These are phyloP conservation scores for Formica selysi DNA, from an alignment of 1,140 invertebrate genomes.

Conservation along the genomic window DNA sequence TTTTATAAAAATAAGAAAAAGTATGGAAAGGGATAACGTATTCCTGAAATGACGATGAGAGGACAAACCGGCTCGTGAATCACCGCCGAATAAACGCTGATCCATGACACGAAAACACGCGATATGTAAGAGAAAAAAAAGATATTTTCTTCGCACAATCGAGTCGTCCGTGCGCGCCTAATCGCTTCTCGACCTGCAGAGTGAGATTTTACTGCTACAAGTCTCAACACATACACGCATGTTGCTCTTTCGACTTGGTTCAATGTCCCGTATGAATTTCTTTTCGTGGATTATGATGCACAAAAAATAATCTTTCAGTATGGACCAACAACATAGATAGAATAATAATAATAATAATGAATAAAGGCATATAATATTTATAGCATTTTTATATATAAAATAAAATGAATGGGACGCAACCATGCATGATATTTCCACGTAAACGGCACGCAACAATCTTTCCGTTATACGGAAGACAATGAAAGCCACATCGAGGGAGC, in stretches of 20 bases:
- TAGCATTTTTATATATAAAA: neutral
- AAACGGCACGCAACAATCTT: slow-evolving; percentile 40
- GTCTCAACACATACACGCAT: neutral
- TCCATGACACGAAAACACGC: neutral
- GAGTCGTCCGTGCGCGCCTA: slow-evolving; percentile 64
- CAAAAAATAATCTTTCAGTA: neutral
- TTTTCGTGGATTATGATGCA: neutral
- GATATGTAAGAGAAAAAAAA: slow-evolving; percentile 21
- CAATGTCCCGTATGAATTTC: slow-evolving; percentile 11
- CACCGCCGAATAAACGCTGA: slow-evolving; percentile 46
- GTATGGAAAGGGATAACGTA: slow-evolving; percentile 5
- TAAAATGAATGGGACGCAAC: neutral
- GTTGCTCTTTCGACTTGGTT: neutral
- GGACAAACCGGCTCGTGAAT: slow-evolving; percentile 52
- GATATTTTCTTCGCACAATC: slow-evolving; percentile 57
- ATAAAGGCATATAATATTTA: neutral
- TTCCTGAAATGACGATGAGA: slow-evolving; percentile 1
- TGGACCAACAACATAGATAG: neutral
- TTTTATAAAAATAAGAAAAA: neutral
- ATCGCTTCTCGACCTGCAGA: slow-evolving; percentile 54
- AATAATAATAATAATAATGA: neutral
- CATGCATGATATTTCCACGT: slow-evolving; percentile 56
- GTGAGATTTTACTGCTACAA: slow-evolving; percentile 26
- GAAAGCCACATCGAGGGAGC: slow-evolving; percentile 4
- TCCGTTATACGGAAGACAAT: slow-evolving; percentile 58